Percentiles rank a stretch among this genome's conserved stretches.
Evolutionary conservation across 2,888 invertebrate genomes (phyloP).

Genomic region (Morinoia aosen): DNA sequence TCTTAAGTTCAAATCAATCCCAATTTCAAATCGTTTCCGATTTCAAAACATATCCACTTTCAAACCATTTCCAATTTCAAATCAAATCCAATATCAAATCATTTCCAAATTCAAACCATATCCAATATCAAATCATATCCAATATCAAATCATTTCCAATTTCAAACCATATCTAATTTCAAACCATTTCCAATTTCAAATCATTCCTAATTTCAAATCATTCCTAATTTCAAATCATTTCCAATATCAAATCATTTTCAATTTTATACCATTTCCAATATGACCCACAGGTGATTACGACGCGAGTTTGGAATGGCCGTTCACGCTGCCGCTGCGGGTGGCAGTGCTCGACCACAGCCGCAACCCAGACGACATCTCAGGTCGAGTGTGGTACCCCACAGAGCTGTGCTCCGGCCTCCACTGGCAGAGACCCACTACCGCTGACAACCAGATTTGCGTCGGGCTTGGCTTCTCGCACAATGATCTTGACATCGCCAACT

Average conservation of each 20-base stretch:
- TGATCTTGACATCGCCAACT: slow-evolving; percentile 69
- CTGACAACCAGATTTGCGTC: slow-evolving; percentile 72
- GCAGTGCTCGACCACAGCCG: slow-evolving; percentile 70
- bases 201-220: no score
- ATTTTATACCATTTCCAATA: neutral
- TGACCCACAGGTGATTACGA: slow-evolving; percentile 70
- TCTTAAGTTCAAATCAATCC: no score
- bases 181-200: no score
- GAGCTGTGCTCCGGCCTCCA: slow-evolving; percentile 72
- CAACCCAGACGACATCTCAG: slow-evolving; percentile 69
- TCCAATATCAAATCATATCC: no score
- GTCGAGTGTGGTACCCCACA: slow-evolving; percentile 72
- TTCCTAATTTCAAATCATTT: no score
- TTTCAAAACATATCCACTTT: no score
- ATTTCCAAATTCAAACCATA: no score
- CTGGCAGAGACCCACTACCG: slow-evolving; percentile 72
- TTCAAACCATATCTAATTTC: no score
- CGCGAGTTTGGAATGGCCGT: slow-evolving; percentile 72
- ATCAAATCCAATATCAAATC: no score
- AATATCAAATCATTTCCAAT: no score
- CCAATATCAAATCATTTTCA: neutral
- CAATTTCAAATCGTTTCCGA: no score
- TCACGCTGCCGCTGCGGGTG: slow-evolving; percentile 71
- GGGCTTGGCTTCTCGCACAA: slow-evolving; percentile 75
- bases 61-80: no score